Evolutionary conservation across 2,888 invertebrate species (phyloP), one percentile per base, ranked within the genome.

Genomic region (Morpho deidamia): DNA sequence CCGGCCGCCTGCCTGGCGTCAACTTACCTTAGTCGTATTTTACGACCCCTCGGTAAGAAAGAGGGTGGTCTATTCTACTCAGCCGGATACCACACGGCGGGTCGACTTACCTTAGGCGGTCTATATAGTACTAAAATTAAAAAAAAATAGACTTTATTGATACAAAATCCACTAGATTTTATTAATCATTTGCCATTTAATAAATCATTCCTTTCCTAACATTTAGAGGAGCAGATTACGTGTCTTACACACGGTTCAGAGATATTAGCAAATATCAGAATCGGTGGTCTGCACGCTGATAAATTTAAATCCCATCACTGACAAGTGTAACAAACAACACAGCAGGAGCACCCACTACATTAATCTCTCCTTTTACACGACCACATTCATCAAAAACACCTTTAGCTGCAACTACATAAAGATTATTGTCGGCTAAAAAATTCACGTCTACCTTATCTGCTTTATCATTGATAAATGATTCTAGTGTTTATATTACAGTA

Each of bases 241-340:
- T 34, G 48, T 35, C 11, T 10, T 7, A 11, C 12, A 23, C 4
- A 49, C 9, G 38, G 3, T 42, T 23, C 34, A 33, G 11, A 37
- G 35, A 37, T 35, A 50, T 50, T 50, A 43, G 32, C 38, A 43
- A 10, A 10, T 50, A 38, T 43, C 50, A 38, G 11, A 44, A 38
- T 44, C 41, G 61, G 61, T 55, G 61, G 63, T 60, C 59, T 46
- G 55, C 47, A 48, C 53, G 62, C 68, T 71, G 76, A 76, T 77
- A 74, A 74, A 78, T 72, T 76, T 64, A 71, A 75, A 77, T 76
- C 74, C 72, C 68, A 64, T 43, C 62, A 69, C 74, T 69, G 80
- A 79, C 78, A 78, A 73, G 65, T 71, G 71, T 70, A 72, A 71
- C 80, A 77, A 82, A 80, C 76, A 74, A 77, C 78, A 40, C 82